Conservation (phyloP, 2,888 invertebrate genomes). For the Tipula helvola region DNA sequence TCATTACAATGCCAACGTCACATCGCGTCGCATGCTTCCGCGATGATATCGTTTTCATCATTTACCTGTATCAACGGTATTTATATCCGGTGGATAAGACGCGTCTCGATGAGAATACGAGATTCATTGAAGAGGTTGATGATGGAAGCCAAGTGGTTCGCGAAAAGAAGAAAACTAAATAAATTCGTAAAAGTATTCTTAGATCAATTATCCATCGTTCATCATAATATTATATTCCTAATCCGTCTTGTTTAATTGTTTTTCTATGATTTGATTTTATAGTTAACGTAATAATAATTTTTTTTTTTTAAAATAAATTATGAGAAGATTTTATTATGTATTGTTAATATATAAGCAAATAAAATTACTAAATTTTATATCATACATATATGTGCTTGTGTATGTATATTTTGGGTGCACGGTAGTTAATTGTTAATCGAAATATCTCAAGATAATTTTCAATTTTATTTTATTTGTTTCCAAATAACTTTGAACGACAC, state of each 20-base stretch:
- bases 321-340: background rate
- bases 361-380: no score
- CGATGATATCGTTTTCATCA: slow-evolving; percentile 86
- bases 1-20: slow-evolving; percentile 96
- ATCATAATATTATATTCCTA: background rate
- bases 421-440: no score
- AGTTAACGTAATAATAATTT: background rate
- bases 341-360: no score
- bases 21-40: slow-evolving; percentile 95
- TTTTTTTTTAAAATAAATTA: background rate
- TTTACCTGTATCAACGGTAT: slow-evolving; percentile 95
- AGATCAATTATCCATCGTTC: background rate
- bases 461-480: no score
- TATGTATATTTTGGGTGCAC: no score
- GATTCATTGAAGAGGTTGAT: slow-evolving; percentile 37
- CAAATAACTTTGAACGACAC: no score
- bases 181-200: background rate
- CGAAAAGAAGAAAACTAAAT: slow-evolving; percentile 4
- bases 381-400: no score
- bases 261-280: background rate
- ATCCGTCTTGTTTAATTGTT: background rate
- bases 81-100: slow-evolving; percentile 88
- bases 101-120: slow-evolving; percentile 57
- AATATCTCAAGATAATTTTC: no score
- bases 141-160: background rate